phyloP scores from a whole-genome alignment of 2,113 vertebrate species.

The Himantopus leucocephalus region DNA sequence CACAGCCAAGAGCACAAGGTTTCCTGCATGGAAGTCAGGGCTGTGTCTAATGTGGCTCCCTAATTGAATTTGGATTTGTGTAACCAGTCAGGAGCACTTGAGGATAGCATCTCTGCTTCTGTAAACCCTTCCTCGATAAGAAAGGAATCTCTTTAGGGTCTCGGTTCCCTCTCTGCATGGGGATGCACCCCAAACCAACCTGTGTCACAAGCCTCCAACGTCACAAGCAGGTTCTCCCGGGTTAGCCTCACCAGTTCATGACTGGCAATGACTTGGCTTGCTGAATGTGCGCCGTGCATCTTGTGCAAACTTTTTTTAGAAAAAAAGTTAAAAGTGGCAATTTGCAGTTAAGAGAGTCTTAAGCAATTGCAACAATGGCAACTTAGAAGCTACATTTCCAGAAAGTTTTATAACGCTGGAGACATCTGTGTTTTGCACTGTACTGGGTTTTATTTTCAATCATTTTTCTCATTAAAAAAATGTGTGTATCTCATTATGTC shows the following conservation, averaged over 20 bases:
- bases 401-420: background rate
- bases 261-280: background rate
- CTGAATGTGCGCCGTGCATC: too few relatives aligned
- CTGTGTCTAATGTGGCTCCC: background rate
- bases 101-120: background rate
- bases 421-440: constrained; percentile 61
- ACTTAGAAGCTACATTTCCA: background rate
- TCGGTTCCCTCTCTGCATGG: background rate
- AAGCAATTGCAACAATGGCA: background rate
- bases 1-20: background rate
- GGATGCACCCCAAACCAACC: background rate
- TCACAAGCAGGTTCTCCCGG: background rate
- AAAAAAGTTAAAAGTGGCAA: background rate
- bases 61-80: background rate
- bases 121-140: background rate
- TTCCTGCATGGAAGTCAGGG: background rate
- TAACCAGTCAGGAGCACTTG: background rate
- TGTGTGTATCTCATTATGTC: constrained; percentile 51
- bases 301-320: fast-evolving
- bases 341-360: background rate
- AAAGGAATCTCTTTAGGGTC: background rate
- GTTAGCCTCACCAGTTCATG: background rate
- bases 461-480: constrained; percentile 61
- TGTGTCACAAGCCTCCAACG: fast-evolving
- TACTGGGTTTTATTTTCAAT: constrained; percentile 56